Evolutionary conservation across 1,140 invertebrate species (phyloP).

Genomic region (Agrilus planipennis): DNA sequence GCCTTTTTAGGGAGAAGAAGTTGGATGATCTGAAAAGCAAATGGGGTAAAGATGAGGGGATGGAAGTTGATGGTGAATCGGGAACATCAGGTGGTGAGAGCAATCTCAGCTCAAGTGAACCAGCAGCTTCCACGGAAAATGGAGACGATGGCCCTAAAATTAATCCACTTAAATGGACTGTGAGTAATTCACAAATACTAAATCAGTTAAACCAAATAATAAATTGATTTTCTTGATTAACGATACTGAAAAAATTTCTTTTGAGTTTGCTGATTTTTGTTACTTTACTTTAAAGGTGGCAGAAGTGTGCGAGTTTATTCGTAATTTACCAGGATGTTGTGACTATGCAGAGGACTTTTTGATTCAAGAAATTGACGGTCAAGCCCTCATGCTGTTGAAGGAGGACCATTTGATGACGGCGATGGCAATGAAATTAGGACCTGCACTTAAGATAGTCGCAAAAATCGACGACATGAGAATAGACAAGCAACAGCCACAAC

Average conservation of each 20-base stretch:
- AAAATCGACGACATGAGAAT: slow-evolving; percentile 66
- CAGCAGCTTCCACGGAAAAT: slow-evolving; percentile 21
- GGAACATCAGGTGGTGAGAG: slow-evolving; percentile 35
- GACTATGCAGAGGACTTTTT: slow-evolving; percentile 93
- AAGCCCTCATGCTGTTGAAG: slow-evolving; percentile 86
- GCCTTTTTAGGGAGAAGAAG: slow-evolving; percentile 17
- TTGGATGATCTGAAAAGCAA: slow-evolving; percentile 32
- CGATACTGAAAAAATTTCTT: no score
- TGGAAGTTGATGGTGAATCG: slow-evolving; percentile 41
- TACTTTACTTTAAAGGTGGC: slow-evolving; percentile 40
- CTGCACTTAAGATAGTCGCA: slow-evolving; percentile 88
- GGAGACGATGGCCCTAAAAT: slow-evolving; percentile 41
- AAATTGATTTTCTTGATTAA: no score
- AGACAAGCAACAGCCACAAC: slow-evolving; percentile 37
- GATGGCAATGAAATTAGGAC: slow-evolving; percentile 90
- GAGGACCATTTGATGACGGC: slow-evolving; percentile 90
- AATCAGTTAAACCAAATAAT: background rate
- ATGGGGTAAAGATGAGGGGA: slow-evolving; percentile 32
- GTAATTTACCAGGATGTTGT: slow-evolving; percentile 73
- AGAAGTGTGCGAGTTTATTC: slow-evolving; percentile 77
- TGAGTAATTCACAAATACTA: slow-evolving; percentile 32
- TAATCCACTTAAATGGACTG: slow-evolving; percentile 66
- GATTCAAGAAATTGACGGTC: slow-evolving; percentile 91
- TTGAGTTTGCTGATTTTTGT: background rate
- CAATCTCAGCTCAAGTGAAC: slow-evolving; percentile 29